Base-by-base conservation (phyloP, 2,888 invertebrate species). In the Antheraea yamamai region DNA sequence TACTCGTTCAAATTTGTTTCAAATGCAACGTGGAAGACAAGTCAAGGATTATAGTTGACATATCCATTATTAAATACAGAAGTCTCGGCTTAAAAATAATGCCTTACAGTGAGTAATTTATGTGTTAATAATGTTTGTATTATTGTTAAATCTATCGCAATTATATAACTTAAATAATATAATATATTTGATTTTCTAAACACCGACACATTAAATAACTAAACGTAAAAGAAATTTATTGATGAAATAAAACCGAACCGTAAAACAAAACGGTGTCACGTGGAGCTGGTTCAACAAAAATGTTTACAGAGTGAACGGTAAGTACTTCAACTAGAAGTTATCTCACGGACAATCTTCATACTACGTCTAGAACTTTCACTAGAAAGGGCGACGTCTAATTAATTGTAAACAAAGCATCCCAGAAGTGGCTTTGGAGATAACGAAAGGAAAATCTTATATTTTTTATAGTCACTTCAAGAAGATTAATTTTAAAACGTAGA, bases 261-360 rank as follows among this genome's bases (percentile, higher is more conserved):
- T 61, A 66, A 30, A 66, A 64, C 26, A 66, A 30, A 14, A 66
- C 64, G 14, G 4, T 16, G 64, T 16, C 4, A 66, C 12, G 64
- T 30, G 30, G 30, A 66, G 64, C 64, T 66, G 14, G 64, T 66
- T 66, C 4, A 30, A 66, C 30, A 66, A 30, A 66, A 66, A 26
- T 66, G 64, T 66, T 66, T 66, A 66, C 64, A 70, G n/a, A 35
- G 23, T 18, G 39, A n/a, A 70, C 39, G n/a, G n/a, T 70, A 70
- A 70, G 70, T 39, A 70, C 70, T 70, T 39, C 39, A 70, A 70
- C 70, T 70, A 39, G 39, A 70, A 35, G 39, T 35, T 70, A 70
- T 70, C 70, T 70, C 70, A 70, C 70, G 70, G n/a, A 20, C 39
- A 39, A 70, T 70, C 70, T 70, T 70, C 39, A n/a, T 39, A 23